Percentiles rank a stretch among this genome's conserved stretches.
phyloP scores from a whole-genome alignment of 1,140 invertebrate species.

The Meloidogyne chitwoodi region DNA sequence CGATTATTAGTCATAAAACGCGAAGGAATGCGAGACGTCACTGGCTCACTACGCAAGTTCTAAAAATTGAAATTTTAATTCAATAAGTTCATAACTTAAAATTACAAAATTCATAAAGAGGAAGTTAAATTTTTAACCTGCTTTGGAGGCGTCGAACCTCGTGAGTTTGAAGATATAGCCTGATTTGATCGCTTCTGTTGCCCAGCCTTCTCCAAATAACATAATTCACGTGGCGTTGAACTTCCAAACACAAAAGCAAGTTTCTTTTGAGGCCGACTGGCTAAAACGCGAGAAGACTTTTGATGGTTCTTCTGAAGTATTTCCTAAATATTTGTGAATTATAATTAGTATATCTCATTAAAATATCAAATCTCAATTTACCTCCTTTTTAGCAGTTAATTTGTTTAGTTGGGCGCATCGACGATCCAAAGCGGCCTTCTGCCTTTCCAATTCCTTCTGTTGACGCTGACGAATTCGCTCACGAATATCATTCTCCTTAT shows the following conservation, averaged over 20 bases:
- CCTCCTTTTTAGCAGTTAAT: slow-evolving; percentile 33
- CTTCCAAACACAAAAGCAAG: slow-evolving; percentile 46
- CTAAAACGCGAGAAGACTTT: slow-evolving; percentile 36
- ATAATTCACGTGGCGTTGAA: slow-evolving; percentile 45
- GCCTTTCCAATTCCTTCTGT: slow-evolving; percentile 30
- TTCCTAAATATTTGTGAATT: no score
- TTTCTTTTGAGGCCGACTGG: slow-evolving; percentile 20
- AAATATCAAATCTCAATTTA: slow-evolving; percentile 1
- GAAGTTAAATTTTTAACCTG: neutral
- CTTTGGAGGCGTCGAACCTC: neutral
- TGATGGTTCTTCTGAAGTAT: slow-evolving; percentile 45
- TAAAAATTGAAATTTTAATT: slow-evolving; percentile 1
- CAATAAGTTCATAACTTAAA: neutral
- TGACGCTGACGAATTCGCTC: slow-evolving; percentile 20
- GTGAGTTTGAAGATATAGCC: neutral
- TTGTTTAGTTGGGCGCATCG: slow-evolving; percentile 33
- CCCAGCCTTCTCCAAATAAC: slow-evolving; percentile 43
- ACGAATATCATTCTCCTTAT: slow-evolving; percentile 29
- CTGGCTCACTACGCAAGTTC: slow-evolving; percentile 9
- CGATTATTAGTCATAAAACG: slow-evolving; percentile 1
- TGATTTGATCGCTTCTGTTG: slow-evolving; percentile 34
- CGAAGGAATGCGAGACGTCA: neutral
- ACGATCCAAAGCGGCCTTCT: slow-evolving; percentile 39
- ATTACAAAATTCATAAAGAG: neutral
- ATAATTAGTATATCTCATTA: no score